A percentile compares a stretch with the other conserved stretches of the same genome.
Evolutionary conservation across 2,797 vertebrate species (phyloP).

Genomic region (Furcifer pardalis): DNA sequence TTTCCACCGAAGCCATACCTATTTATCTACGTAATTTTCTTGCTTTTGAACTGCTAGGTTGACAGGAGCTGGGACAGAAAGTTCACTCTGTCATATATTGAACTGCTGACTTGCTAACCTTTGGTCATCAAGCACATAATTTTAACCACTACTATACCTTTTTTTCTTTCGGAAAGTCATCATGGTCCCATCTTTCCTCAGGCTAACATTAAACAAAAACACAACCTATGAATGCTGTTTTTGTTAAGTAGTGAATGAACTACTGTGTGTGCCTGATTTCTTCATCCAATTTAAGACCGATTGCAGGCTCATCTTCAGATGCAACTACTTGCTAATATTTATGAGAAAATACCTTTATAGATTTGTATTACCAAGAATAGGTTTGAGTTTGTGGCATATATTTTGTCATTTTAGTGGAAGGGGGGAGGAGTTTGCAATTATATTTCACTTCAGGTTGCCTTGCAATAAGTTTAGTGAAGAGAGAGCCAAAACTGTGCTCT

Average conservation of each 20-base stretch:
- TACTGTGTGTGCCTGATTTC: slow-evolving; percentile 19
- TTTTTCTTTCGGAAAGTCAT: too few species aligned
- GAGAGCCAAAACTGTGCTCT: not conserved
- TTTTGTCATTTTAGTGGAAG: slow-evolving; percentile 6
- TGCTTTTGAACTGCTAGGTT: too few species aligned
- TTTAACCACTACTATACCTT: too few species aligned
- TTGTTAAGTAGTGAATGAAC: not conserved
- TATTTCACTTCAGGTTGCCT: slow-evolving; percentile 5
- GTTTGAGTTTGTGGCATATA: too few species aligned
- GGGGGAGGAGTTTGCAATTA: slow-evolving; percentile 10
- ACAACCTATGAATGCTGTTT: slow-evolving; percentile 30
- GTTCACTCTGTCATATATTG: too few species aligned
- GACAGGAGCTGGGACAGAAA: too few species aligned
- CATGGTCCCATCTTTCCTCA: slow-evolving; percentile 45
- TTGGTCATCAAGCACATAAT: too few species aligned
- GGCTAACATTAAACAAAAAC: too few species aligned
- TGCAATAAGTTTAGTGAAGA: slow-evolving; percentile 19
- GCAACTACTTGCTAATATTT: slow-evolving; percentile 59
- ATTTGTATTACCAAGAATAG: slow-evolving; percentile 43
- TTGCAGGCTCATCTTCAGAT: slow-evolving; percentile 23
- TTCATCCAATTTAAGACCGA: slow-evolving; percentile 26
- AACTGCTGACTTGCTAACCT: too few species aligned
- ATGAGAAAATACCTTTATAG: slow-evolving; percentile 47
- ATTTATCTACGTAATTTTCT: too few species aligned
- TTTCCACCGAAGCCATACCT: too few species aligned